Evolutionary conservation across 2,888 invertebrate genomes (phyloP), one percentile per base, ranked within the genome.

Genomic region (Cepaea hortensis): DNA sequence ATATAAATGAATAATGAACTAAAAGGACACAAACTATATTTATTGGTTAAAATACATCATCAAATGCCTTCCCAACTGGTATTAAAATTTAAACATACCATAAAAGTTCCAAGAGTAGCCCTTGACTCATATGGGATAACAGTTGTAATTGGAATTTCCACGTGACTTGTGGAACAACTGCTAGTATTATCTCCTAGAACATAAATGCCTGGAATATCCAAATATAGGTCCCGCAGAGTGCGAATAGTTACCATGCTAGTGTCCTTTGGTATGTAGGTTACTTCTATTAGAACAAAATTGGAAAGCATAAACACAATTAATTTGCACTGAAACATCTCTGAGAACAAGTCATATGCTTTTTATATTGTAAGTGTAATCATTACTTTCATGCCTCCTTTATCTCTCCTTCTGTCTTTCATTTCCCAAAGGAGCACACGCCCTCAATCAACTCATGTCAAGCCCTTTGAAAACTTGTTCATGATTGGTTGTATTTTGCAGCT

Each of bases 221-320:
- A 89, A 61, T 91, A 81, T 18, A 91, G 86, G 61, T 91, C 91
- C 75, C 92, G 92, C 76, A 93, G 88, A 2, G 93, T 91, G 61
- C 89, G 90, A 5, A 92, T 83, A 20, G 86, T 87, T 55, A 85
- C 50, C 11, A 72, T 79, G 61, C 84, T 82, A 23, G 70, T 84
- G n/a, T 70, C 85, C 68, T 87, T 89, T 3, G 91, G 92, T 13
- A 87, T 88, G 79, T 90, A 93, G 15, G 88, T 91, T 62, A 91
- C 91, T 80, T 92, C 92, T 92, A 89, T 89, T 86, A 79, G 79
- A 23, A 13, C 62, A 62, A 79, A 76, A 3, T 55, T n/a, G n/a
- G 50, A 55, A 11, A 9, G 11, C 1, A 35, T 35, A 9, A 55
- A 55, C 55, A 55, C 55, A 11, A 55, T 55, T 9, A 55, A 55